A percentile compares a stretch with the other conserved stretches of the same genome.
Evolutionary conservation across 2,888 invertebrate species (phyloP).

Genomic region (Pheosia gnoma): DNA sequence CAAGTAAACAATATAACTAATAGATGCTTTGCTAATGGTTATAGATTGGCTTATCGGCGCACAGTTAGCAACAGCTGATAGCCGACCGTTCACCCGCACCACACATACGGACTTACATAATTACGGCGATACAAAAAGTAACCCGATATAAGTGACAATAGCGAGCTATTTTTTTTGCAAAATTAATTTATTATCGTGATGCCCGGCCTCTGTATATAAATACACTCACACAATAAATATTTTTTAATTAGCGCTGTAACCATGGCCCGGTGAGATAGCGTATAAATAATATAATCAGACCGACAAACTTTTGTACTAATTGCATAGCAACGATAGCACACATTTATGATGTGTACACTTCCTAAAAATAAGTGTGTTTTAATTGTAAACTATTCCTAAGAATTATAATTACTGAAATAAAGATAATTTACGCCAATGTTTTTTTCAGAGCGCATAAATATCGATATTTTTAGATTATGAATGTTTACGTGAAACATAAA

Average conservation of each 20-base stretch:
- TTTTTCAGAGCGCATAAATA: too few species aligned
- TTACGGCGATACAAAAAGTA: constrained; percentile 43
- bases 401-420: too few species aligned
- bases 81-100: constrained; percentile 45
- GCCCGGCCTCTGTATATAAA: constrained; percentile 36
- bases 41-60: constrained; percentile 35
- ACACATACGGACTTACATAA: constrained; percentile 36
- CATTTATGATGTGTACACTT: background rate
- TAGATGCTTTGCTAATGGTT: constrained; percentile 34
- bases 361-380: background rate
- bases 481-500: background rate
- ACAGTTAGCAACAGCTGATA: constrained; percentile 52
- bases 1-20: constrained; percentile 14
- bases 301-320: constrained; percentile 11
- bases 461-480: background rate
- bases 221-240: constrained; percentile 20
- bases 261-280: constrained; percentile 42
- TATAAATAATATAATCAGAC: constrained; percentile 19
- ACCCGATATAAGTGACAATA: constrained; percentile 42
- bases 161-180: constrained; percentile 36
- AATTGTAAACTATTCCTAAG: background rate
- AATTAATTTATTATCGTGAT: constrained; percentile 38
- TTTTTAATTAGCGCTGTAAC: constrained; percentile 34
- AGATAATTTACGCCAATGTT: too few species aligned
- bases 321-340: background rate